These are phyloP conservation scores for Rhynchopsitta pachyrhyncha DNA, from an alignment of 2,113 vertebrate genomes.

Conservation along the genomic window DNA sequence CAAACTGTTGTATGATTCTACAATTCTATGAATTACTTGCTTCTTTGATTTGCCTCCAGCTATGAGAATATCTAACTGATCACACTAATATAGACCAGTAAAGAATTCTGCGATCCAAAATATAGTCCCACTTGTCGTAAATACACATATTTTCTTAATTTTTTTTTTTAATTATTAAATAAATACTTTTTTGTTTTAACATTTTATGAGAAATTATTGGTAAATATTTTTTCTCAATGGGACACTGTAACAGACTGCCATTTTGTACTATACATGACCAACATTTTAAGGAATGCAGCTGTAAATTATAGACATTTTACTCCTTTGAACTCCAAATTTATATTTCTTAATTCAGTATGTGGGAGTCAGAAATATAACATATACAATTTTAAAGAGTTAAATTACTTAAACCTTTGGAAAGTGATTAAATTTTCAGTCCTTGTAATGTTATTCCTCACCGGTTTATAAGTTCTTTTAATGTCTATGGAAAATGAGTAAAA, in stretches of 20 bases:
- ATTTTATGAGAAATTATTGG: neutral
- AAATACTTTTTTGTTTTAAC: neutral
- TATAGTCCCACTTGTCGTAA: neutral
- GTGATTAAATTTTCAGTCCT: neutral
- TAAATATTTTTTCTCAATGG: neutral
- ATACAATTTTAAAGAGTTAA: constrained; percentile 45
- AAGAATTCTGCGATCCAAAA: neutral
- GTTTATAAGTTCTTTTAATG: constrained; percentile 53
- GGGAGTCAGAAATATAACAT: constrained; percentile 45
- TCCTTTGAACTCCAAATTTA: constrained; percentile 47
- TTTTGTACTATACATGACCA: neutral
- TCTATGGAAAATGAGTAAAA: neutral
- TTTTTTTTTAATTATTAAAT: neutral
- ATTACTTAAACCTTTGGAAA: constrained; percentile 51
- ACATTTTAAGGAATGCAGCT: neutral
- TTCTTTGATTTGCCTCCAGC: neutral
- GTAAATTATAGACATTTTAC: constrained; percentile 52
- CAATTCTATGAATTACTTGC: neutral
- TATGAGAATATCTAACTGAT: neutral
- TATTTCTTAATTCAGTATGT: constrained; percentile 40
- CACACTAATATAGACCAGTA: neutral
- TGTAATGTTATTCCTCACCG: constrained; percentile 42
- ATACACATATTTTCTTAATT: neutral
- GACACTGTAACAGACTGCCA: neutral
- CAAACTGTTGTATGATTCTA: neutral